Evolutionary conservation across 2,797 vertebrate species (phyloP).

Genomic region (Arrhamphus sclerolepis): DNA sequence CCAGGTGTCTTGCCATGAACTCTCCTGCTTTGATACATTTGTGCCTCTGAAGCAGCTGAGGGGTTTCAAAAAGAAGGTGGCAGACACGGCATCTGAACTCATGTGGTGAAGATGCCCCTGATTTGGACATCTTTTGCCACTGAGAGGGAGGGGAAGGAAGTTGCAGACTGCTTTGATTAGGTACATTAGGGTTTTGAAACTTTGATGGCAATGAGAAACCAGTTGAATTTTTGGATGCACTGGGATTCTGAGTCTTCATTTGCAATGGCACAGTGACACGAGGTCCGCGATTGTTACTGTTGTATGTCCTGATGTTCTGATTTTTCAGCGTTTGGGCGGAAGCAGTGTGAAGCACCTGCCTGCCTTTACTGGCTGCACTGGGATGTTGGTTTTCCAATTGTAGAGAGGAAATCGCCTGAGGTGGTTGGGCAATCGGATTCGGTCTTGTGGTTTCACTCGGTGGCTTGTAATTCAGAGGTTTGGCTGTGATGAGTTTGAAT

Average conservation of each 20-base stretch:
- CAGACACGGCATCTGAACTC: slow-evolving; percentile 66
- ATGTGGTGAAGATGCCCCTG: background rate
- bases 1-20: slow-evolving; percentile 65
- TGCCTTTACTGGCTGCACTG: slow-evolving; percentile 2
- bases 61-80: slow-evolving; percentile 58
- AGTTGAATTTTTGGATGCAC: background rate
- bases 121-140: slow-evolving; percentile 20
- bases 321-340: slow-evolving; percentile 37
- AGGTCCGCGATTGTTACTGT: slow-evolving; percentile 7
- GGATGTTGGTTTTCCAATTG: slow-evolving; percentile 33
- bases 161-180: background rate
- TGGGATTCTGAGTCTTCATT: slow-evolving; percentile 18
- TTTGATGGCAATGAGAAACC: background rate
- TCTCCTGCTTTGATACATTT: slow-evolving; percentile 71
- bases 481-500: slow-evolving; percentile 62
- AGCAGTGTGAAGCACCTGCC: background rate
- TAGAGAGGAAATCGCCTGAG: background rate
- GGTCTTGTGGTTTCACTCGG: background rate
- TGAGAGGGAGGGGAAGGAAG: background rate
- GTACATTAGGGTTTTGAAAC: background rate
- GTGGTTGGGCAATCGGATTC: background rate
- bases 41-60: slow-evolving; percentile 74
- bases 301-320: slow-evolving; percentile 22
- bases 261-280: slow-evolving; percentile 7
- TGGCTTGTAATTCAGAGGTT: slow-evolving; percentile 22